Evolutionary conservation across 2,888 invertebrate species (phyloP).

Genomic region (Drosophila siamana): DNA sequence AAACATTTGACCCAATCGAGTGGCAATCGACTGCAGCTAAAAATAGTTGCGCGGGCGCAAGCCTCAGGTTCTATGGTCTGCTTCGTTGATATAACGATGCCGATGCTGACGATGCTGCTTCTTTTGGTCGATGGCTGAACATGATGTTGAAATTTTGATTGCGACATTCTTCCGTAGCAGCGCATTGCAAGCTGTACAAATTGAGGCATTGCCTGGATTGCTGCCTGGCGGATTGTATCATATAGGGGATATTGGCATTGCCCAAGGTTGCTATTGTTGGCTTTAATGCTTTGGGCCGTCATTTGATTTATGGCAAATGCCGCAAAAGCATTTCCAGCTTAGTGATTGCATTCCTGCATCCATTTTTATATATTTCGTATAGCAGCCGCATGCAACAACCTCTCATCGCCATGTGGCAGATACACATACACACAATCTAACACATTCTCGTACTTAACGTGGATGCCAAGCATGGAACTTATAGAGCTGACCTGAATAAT

Average conservation of each 20-base stretch:
- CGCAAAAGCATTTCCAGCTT: slow-evolving; percentile 62
- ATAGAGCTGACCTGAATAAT: slow-evolving; percentile 62
- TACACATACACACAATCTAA: slow-evolving; percentile 8
- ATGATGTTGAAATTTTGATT: slow-evolving; percentile 79
- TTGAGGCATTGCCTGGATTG: slow-evolving; percentile 59
- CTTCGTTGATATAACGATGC: neutral
- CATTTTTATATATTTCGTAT: slow-evolving; percentile 51
- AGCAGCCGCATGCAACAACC: slow-evolving; percentile 43
- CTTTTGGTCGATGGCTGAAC: slow-evolving; percentile 49
- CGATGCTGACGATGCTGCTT: slow-evolving; percentile 12
- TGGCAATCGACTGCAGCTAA: slow-evolving; percentile 63
- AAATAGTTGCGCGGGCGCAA: slow-evolving; percentile 64
- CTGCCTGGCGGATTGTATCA: slow-evolving; percentile 13
- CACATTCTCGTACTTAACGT: slow-evolving; percentile 33
- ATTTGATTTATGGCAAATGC: slow-evolving; percentile 77
- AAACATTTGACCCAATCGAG: slow-evolving; percentile 65
- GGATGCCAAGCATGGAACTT: slow-evolving; percentile 5
- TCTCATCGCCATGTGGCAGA: slow-evolving; percentile 20
- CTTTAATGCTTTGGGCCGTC: slow-evolving; percentile 56
- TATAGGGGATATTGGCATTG: slow-evolving; percentile 38
- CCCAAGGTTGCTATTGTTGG: slow-evolving; percentile 25
- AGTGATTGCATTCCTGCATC: slow-evolving; percentile 65
- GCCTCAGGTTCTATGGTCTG: slow-evolving; percentile 40
- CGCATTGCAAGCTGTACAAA: slow-evolving; percentile 54
- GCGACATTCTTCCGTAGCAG: slow-evolving; percentile 69